Conservation (phyloP, 2,113 vertebrate species). For the Recurvirostra avosetta region DNA sequence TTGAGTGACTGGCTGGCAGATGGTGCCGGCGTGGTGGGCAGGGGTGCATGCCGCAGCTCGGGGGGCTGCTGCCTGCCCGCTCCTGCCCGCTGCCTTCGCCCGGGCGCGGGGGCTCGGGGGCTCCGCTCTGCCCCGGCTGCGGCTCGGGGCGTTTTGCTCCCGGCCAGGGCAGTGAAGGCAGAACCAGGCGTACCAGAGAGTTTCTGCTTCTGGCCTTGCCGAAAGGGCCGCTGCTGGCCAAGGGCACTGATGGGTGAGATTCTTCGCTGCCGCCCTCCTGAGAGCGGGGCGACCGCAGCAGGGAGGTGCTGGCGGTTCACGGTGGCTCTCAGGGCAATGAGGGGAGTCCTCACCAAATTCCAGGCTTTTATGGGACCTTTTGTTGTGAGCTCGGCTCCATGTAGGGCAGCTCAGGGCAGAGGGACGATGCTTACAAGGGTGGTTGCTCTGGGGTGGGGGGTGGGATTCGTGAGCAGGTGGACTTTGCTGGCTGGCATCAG, state of each 20-base stretch:
- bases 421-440: background rate
- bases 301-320: background rate
- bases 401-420: background rate
- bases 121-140: background rate
- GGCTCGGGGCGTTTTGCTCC: background rate
- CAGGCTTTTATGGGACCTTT: background rate
- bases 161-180: background rate
- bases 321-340: background rate
- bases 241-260: background rate
- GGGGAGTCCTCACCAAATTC: background rate
- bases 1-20: background rate
- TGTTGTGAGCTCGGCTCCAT: background rate
- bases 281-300: background rate
- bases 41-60: background rate
- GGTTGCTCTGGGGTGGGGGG: background rate
- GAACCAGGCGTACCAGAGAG: no score
- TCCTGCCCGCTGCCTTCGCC: background rate
- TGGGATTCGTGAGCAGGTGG: background rate
- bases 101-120: background rate
- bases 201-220: background rate
- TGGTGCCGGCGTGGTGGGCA: background rate
- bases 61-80: background rate
- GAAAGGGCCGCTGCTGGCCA: background rate
- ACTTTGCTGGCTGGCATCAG: background rate
- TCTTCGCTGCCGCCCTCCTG: background rate